Evolutionary conservation across 2,113 vertebrate genomes (phyloP), one percentile per base, ranked within the genome.

Genomic region (Piprites chloris): DNA sequence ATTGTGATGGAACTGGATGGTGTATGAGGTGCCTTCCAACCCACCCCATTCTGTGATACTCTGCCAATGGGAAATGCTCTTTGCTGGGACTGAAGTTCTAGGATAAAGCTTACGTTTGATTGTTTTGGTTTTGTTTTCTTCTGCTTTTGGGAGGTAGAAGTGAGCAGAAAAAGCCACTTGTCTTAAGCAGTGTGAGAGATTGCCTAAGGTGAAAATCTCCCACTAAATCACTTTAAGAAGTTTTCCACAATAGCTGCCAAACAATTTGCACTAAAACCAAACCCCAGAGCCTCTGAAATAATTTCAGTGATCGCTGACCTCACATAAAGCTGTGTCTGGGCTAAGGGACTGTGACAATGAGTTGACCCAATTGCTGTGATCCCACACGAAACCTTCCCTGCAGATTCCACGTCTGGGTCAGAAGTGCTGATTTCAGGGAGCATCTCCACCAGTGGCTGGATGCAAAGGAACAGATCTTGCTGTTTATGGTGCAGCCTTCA

Each of bases 21-120:
- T 83, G 30, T 55, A 32, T 69, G 41, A 90, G 41, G 30, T 28
- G n/a, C 55, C 6, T 89, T 62, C n/a, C 26, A 68, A 13, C 30
- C 30, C 41, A 55, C 8, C 6, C 11, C 33, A 4, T 76, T 69
- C 41, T 61, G 24, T 0, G 0, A 47, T 41, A 14, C 30, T 53
- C 39, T 69, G 39, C 22, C 24, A 24, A 12, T 44, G 66, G 27
- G 33, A 66, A 67, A 52, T 63, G 27, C 28, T 89, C 9, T 85
- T 75, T 82, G 13, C 23, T 37, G 89, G 49, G 17, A 21, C 47
- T 69, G 49, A n/a, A 44, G 20, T 44, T 83, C 72, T 50, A 65
- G 44, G 49, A 21, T 52, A 23, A 52, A 66, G 5, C 16, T 82
- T 73, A 46, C 47, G 23, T 50, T 83, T 56, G 46, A 66, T 56